phyloP scores from a whole-genome alignment of 2,888 invertebrate genomes.

The Adelphocoris suturalis region DNA sequence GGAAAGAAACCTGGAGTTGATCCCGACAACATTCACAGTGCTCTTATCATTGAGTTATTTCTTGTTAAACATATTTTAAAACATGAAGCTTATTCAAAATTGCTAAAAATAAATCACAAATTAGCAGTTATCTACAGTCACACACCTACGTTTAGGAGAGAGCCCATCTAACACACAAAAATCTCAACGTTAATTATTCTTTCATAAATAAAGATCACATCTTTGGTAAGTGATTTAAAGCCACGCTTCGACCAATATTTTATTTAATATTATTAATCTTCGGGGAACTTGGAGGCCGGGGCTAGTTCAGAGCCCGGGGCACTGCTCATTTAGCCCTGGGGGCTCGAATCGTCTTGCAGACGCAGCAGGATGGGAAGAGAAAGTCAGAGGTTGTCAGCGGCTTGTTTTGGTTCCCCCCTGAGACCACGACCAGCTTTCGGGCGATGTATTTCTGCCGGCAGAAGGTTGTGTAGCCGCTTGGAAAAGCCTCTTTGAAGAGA shows the following conservation, averaged over 20 bases:
- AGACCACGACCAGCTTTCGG: constrained; percentile 81
- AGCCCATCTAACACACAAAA: too few relatives aligned
- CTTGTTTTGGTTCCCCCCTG: constrained; percentile 77
- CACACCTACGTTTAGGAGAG: too few relatives aligned
- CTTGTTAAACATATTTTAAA: too few relatives aligned
- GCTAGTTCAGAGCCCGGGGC: too few relatives aligned
- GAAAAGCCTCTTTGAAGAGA: constrained; percentile 79
- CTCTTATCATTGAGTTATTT: too few relatives aligned
- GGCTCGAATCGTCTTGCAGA: constrained; percentile 79
- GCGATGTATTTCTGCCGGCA: constrained; percentile 84
- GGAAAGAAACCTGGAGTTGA: too few relatives aligned
- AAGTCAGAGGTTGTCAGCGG: constrained; percentile 80
- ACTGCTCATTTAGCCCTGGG: neutral
- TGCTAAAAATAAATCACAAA: too few relatives aligned
- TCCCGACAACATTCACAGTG: too few relatives aligned
- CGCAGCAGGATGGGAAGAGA: constrained; percentile 87
- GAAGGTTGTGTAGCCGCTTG: constrained; percentile 79
- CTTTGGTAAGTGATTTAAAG: constrained; percentile 63
- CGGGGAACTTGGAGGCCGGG: neutral
- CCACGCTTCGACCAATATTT: constrained; percentile 39
- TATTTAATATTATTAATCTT: neutral
- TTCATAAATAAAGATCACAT: constrained; percentile 53
- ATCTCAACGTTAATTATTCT: neutral
- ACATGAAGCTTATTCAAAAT: too few relatives aligned
- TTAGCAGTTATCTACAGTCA: too few relatives aligned